Percentiles rank a stretch among this genome's conserved stretches.
phyloP scores from a whole-genome alignment of 2,113 vertebrate genomes.

The Dasyurus viverrinus region DNA sequence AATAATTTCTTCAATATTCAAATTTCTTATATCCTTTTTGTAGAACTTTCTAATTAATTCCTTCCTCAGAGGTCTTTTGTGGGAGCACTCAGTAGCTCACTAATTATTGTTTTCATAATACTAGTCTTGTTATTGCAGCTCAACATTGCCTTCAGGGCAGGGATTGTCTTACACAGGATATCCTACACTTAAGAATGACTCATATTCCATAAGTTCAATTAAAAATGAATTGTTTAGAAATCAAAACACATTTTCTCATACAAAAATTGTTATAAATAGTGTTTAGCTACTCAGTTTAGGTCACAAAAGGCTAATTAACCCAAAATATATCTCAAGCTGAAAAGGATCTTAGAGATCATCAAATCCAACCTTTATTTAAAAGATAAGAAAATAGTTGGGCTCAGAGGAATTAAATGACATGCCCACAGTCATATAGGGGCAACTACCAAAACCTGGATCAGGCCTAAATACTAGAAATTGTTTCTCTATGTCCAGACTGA shows the following conservation, averaged over 20 bases:
- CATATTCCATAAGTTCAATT: neutral
- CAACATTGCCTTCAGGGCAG: neutral
- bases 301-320: neutral
- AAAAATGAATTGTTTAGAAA: neutral
- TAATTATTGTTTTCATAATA: neutral
- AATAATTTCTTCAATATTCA: neutral
- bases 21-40: neutral
- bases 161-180: neutral
- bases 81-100: neutral
- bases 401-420: constrained; percentile 47
- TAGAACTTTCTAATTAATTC: neutral
- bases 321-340: neutral
- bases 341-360: neutral
- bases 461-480: neutral
- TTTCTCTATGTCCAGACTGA: neutral
- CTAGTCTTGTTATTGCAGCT: neutral
- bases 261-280: neutral
- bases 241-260: neutral
- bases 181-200: neutral
- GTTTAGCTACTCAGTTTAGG: neutral
- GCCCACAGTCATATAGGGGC: constrained; percentile 29
- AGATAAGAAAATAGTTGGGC: constrained; percentile 41
- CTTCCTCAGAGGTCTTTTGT: neutral
- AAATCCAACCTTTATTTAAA: constrained; percentile 26
- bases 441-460: neutral